These are phyloP conservation scores for Scortum barcoo DNA, from an alignment of 2,113 vertebrate species.

Conservation along the genomic window DNA sequence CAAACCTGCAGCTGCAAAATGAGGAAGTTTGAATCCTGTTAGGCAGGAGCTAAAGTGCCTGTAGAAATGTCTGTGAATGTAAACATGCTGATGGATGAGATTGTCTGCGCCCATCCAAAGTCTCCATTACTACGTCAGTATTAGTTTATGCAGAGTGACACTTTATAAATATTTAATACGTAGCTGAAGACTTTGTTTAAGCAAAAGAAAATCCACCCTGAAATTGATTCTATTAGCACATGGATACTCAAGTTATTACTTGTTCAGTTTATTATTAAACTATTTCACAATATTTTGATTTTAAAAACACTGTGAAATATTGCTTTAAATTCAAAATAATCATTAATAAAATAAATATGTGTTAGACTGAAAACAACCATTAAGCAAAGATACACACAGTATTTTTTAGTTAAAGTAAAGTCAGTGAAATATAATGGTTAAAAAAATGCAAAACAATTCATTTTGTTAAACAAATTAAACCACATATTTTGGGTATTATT, in stretches of 20 bases:
- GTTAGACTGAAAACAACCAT: background rate
- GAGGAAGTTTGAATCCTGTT: constrained; percentile 27
- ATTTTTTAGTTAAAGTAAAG: background rate
- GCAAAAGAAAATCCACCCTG: background rate
- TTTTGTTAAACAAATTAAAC: background rate
- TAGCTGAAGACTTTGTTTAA: background rate
- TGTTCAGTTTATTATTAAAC: background rate
- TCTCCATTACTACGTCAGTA: constrained; percentile 1
- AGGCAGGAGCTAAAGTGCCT: constrained; percentile 8
- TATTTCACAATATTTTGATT: background rate
- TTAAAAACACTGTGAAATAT: background rate
- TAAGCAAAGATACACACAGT: background rate
- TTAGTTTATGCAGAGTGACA: background rate
- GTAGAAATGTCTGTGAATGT: constrained; percentile 18
- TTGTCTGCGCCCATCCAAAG: constrained; percentile 27
- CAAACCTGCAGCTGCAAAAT: constrained; percentile 29
- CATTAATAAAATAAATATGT: background rate
- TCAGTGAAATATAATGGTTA: background rate
- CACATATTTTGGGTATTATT: constrained; percentile 16
- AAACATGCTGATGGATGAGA: constrained; percentile 40
- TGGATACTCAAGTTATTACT: background rate
- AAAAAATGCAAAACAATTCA: background rate
- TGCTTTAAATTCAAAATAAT: background rate
- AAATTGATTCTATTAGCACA: background rate
- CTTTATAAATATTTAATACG: constrained; percentile 25